Evolutionary conservation across 64 coral and sea anemone species (phyloP), one percentile per base, ranked within the genome.

Genomic region (Stichodactyla mertensii): DNA sequence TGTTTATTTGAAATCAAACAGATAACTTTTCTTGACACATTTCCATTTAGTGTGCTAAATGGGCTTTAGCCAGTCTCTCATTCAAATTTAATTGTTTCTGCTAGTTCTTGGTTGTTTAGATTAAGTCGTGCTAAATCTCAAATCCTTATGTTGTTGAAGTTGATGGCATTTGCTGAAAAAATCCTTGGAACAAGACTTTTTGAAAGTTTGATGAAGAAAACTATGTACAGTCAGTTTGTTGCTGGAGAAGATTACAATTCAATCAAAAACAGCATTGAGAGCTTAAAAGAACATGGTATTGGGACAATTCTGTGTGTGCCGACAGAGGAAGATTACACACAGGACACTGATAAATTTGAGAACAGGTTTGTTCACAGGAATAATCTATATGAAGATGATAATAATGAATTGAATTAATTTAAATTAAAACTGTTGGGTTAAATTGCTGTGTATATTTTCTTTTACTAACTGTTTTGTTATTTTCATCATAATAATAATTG

Each of bases 201-300:
- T 87, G 84, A 92, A 77, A 82, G 27, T 57, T 51, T 92, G 80
- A 52, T 92, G 77, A 86, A 80, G 26, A 86, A 83, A 77, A 92
- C 90, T 58, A 87, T 92, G 77, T 92, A 92, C 79, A 92, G 77
- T 55, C 90, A 92, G 61, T 92, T 92, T 83, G 90, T 92, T 16
- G 90, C 90, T 71, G 90, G 90, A 28, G 90, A 92, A 55, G 64
- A 82, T 69, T 64, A 85, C 20, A 57, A 78, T 55, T 77, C 74
- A 8, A 87, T 92, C 19, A 77, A 92, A 56, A 52, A 92, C 5
- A 87, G 81, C 22, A 71, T 87, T 52, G 55, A 67, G 28, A 20
- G 16, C 54, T 52, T 92, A 19, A 74, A 54, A 71, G 18, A 82
- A 20, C 79, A 86, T 83, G 78, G 90, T 52, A 92, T 92, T 55